Base-by-base conservation (phyloP, 2,888 invertebrate species). In the Byasa hedistus region DNA sequence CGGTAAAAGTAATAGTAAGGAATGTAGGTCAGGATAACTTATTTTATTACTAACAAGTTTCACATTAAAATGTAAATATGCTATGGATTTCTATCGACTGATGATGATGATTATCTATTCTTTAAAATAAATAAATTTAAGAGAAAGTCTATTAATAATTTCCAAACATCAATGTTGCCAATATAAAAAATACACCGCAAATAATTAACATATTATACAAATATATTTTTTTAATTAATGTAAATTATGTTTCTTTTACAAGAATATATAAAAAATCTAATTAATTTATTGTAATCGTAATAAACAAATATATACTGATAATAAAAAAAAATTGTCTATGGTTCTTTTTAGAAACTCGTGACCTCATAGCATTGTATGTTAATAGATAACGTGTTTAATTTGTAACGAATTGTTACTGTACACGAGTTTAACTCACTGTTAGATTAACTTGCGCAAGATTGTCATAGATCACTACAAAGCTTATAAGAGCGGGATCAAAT, bases 321-420 rank as follows among this genome's bases (percentile, higher is more conserved):
- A 15, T n/a, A 27, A 61, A 51, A 61, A 60, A 59, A 59, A 55
- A n/a, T 58, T 59, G 59, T 64, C 44, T 64, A 64, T 55, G 59
- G 54, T 36, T 39, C 44, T 3, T 56, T 44, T 48, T n/a, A 48
- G 21, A 56, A 39, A 10, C 36, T 55, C n/a, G 23, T 59, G 58
- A 64, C 59, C 39, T 64, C 59, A 64, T 23, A 24, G 8, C 39
- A 59, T 64, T 64, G 64, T 64, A 64, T 64, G 64, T 22, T 59
- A 64, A 64, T 57, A 22, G 19, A 27, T 27, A 12, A 24, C 57
- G 36, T 57, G 57, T 19, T 57, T 52, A 57, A 64, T 64, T 57
- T 57, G 52, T 19, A 32, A 57, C 24, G 36, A 57, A 52, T 52
- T 58, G 22, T 21, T 48, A 57, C 7, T 32, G 27, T 15, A 7